Conservation (phyloP, 2,113 vertebrate species). For the Mustelus asterias region DNA sequence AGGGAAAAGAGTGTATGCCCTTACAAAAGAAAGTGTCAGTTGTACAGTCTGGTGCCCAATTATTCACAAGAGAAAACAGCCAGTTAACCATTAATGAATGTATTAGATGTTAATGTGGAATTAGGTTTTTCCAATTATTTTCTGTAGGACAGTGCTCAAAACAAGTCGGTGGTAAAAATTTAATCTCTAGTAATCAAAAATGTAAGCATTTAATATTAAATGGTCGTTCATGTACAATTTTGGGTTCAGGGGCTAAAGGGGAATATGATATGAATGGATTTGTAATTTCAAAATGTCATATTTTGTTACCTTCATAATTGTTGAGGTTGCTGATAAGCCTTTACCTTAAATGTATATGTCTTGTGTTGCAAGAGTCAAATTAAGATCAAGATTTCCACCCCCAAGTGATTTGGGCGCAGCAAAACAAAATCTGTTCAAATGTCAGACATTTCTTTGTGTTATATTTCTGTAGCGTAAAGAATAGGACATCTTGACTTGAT, state of each 20-base stretch:
- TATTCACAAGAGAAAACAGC: background rate
- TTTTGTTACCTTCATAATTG: background rate
- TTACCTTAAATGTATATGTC: background rate
- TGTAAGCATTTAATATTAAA: background rate
- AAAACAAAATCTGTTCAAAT: background rate
- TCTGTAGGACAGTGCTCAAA: background rate
- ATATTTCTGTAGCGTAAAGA: background rate
- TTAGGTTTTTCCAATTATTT: slow-evolving; percentile 14
- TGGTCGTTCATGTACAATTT: background rate
- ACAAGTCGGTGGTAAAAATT: background rate
- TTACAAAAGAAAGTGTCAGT: background rate
- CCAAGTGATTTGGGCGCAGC: background rate
- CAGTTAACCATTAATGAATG: background rate
- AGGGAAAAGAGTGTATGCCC: too few relatives aligned
- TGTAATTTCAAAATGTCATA: background rate
- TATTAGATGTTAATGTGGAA: background rate
- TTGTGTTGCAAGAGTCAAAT: background rate
- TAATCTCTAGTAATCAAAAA: background rate
- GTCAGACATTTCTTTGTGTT: background rate
- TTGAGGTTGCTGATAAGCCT: background rate
- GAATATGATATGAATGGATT: background rate
- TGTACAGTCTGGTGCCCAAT: background rate
- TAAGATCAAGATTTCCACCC: background rate
- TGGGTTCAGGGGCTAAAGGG: background rate
- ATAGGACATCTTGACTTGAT: background rate